Evolutionary conservation across 2,888 invertebrate genomes (phyloP), one percentile per base, ranked within the genome.

Genomic region (Mythimna impura): DNA sequence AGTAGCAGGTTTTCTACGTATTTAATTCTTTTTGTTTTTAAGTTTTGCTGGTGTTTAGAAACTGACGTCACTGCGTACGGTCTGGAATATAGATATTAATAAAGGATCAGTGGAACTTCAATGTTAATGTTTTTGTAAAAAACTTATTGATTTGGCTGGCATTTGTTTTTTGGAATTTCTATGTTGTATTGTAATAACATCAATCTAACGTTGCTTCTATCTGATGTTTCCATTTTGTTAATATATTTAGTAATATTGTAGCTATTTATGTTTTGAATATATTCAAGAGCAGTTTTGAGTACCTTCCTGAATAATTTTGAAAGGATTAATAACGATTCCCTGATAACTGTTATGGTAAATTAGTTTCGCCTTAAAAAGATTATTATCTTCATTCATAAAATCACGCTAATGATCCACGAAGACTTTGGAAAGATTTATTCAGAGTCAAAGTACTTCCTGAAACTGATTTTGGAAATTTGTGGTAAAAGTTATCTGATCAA

Each of bases 21-120:
- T 81, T 34, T 80, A 65, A 80, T 76, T 68, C 72, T 68, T 83
- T 83, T 79, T 60, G 8, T 36, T 71, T 63, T 43, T 43, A 68
- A 36, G 10, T 30, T 63, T 73, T 43, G 20, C 36, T 57, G 0
- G 34, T 25, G 22, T 12, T 5, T 25, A n/a, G 6, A 0, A 43
- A 52, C 25, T 17, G n/a, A 36, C 30, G 7, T 25, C 14, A 55
- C 12, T 25, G 25, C 9, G 3, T n/a, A 36, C 30, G 20, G 17
- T 47, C 47, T 55, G 7, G 1, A 34, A 47, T 47, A 36, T n/a
- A 2, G 4, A 14, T 40, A 8, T 10, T 8, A 10, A 47, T 8
- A 20, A 8, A 25, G 6, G 1, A 20, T 36, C 30, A 4, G 25
- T 30, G 14, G 25, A 43, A 17, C 5, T 47, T 47, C n/a, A 47